Evolutionary conservation across 2,888 invertebrate genomes (phyloP), one percentile per base, ranked within the genome.

Genomic region (Napeogenes inachia): DNA sequence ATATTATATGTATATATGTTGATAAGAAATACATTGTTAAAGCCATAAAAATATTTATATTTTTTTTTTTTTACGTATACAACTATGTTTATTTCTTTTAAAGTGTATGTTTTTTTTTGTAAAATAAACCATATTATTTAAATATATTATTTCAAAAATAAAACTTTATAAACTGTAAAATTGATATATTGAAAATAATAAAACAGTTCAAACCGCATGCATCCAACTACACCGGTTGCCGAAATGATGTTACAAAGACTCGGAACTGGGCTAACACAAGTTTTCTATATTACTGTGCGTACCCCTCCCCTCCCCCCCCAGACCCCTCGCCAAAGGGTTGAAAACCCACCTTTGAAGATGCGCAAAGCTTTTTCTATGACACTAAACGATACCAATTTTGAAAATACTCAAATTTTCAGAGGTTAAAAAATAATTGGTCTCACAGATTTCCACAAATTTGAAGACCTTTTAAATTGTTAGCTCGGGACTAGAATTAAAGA

Each of bases 221-320:
- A 45, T 67, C 81, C 54, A n/a, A 56, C 67, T 84, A 76, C 64
- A 78, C 73, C 75, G 78, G 82, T 85, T 85, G 84, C 87, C 88
- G 82, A 89, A 90, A 90, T 90, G 89, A 89, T 89, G 89, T 89
- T 89, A 90, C 90, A 90, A 90, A 90, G 88, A 87, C 88, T 82
- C 82, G 87, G 87, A 89, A 89, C 89, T 89, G 89, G 90, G 90
- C 89, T 90, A 90, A 90, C 89, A 90, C 89, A 89, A 90, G 89
- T 90, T 89, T 90, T 89, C 90, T 90, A 89, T 89, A 89, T 89
- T 87, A 85, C 89, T 78, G 87, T 87, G 85, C 87, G 88, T 87
- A 81, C 82, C 82, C 76, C 73, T 65, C 67, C 67, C 71, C 68
- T 66, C 56, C 64, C 61, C 71, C 72, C 70, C 21, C 72, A 73